Percentiles rank a stretch among this genome's conserved stretches.
These are phyloP conservation scores for Calephelis virginiensis DNA, from an alignment of 1,140 invertebrate species.

Conservation along the genomic window DNA sequence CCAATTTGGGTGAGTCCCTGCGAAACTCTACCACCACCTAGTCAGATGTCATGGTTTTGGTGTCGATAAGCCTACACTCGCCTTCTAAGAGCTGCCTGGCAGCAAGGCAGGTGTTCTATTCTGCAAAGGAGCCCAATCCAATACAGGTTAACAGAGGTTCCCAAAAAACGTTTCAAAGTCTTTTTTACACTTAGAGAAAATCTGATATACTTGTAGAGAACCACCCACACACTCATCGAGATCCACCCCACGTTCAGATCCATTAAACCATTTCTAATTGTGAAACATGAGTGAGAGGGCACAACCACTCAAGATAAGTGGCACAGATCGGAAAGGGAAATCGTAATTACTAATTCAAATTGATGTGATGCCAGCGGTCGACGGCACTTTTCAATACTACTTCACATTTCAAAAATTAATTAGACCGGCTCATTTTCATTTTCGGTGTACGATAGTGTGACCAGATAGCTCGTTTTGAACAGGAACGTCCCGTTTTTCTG, in stretches of 20 bases:
- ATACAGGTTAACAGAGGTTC: no score
- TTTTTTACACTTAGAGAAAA: no score
- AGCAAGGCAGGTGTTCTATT: no score
- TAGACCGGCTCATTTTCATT: conserved; percentile 4
- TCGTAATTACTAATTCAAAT: conserved; percentile 12
- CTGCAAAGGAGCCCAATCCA: no score
- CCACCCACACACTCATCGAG: neutral
- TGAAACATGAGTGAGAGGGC: conserved; percentile 10
- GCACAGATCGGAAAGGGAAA: conserved; percentile 9
- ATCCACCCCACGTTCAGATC: neutral
- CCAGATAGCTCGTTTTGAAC: neutral
- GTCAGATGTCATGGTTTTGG: no score
- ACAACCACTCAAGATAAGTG: conserved; percentile 4
- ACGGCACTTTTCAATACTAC: conserved; percentile 8
- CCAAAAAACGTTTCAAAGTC: no score
- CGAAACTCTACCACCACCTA: no score
- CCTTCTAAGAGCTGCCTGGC: no score
- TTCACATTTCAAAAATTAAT: conserved; percentile 11
- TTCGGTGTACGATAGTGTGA: neutral
- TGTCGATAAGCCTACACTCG: no score
- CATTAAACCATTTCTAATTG: conserved; percentile 13
- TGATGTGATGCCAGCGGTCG: conserved; percentile 6
- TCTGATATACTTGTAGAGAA: no score
- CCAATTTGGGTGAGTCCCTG: no score
- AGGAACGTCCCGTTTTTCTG: neutral